phyloP scores from a whole-genome alignment of 2,113 vertebrate species.

The Lepidothrix coronata region DNA sequence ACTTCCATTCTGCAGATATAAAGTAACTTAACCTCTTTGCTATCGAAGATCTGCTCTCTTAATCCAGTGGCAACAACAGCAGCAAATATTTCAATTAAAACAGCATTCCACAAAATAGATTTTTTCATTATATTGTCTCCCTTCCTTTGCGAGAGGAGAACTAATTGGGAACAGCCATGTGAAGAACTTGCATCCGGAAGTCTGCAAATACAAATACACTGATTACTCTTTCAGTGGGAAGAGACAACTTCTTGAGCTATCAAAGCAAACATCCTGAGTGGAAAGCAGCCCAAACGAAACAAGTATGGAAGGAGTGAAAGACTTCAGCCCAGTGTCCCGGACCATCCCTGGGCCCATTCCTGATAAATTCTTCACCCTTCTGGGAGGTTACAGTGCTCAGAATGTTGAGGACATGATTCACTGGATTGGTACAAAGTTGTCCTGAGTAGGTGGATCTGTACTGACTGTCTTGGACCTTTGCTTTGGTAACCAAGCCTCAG shows the following conservation, averaged over 20 bases:
- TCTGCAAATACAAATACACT: neutral
- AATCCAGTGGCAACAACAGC: neutral
- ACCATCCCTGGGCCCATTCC: neutral
- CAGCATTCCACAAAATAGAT: neutral
- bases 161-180: neutral
- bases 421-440: neutral
- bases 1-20: neutral
- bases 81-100: slow-evolving; percentile 8
- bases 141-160: neutral
- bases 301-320: neutral
- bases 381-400: neutral
- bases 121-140: neutral
- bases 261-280: neutral
- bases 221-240: neutral
- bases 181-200: neutral
- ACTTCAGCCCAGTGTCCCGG: neutral
- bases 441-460: neutral
- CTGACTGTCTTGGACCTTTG: neutral
- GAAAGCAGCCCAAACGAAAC: neutral
- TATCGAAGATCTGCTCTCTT: neutral
- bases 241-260: neutral
- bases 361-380: neutral
- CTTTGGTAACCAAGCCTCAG: neutral
- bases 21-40: neutral
- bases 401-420: neutral